Evolutionary conservation across 2,888 invertebrate species (phyloP), one percentile per base, ranked within the genome.

Genomic region (Parnassius smintheus): DNA sequence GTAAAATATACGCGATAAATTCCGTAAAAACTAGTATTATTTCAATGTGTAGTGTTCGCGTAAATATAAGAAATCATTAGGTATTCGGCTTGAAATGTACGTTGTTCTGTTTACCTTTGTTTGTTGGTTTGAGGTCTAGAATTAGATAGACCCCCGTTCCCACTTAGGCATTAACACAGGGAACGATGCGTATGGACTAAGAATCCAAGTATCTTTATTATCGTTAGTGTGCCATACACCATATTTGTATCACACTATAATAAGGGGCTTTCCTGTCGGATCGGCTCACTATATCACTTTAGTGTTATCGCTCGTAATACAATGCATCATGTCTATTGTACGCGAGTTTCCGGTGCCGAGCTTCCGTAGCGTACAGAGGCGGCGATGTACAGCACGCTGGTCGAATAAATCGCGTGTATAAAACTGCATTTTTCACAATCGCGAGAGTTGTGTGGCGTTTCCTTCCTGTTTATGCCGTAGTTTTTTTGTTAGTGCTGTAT

Each of bases 251-350:
- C 49, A 64, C 53, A 50, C 35, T 35, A 35, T 13, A 49, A 61
- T 46, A 52, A 61, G 60, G 9, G 52, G 53, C 53, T 54, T 45
- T 54, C 49, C 13, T 9, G 13, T 18, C 49, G 49, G 49, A 13
- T 9, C 18, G 49, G 22, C 51, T 22, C 61, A 55, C 64, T 86
- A 72, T 69, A 84, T 87, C 85, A 85, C 82, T 80, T 86, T 81
- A 85, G 80, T 71, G 79, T 85, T 88, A 88, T 88, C 85, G 87
- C 69, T 77, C 76, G 87, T 74, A 81, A 77, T 72, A 78, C 85
- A 78, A 85, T 87, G 79, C 69, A 84, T 88, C 87, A 88, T 77
- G 79, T 72, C 82, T 84, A 86, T 87, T 86, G 88, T 83, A 73
- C 75, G 77, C 70, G 65, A 70, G 71, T 78, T 74, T 82, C 81